Evolutionary conservation across 2,888 invertebrate genomes (phyloP), one percentile per base, ranked within the genome.

Genomic region (Macrosiphum euphorbiae): DNA sequence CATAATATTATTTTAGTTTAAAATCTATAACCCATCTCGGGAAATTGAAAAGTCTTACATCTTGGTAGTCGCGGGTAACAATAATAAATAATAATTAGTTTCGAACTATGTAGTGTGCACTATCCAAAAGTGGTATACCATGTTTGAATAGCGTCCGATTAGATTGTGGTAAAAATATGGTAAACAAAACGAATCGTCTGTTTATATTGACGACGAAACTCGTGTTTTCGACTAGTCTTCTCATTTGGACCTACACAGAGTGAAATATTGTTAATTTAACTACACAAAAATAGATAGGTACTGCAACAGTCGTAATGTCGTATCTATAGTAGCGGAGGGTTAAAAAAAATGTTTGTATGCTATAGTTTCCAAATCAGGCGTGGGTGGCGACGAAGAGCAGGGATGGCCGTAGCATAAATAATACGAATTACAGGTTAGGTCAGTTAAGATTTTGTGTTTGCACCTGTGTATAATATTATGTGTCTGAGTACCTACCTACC

Each of bases 381-480:
- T 20, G 58, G 55, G 84, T 16, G 84, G 35, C 35, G 78, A 78
- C 20, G 35, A n/a, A 13, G n/a, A 8, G 20, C 78, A 20, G 78
- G 35, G 78, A 20, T 5, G 50, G 50, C 78, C 50, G 24, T 52
- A 41, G 26, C 35, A 35, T 1, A 52, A 4, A 44, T 11, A 88
- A 41, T 90, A 84, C 2, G 84, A 91, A 91, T 91, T 91, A 91
- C 44, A 35, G 44, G 85, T 91, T 84, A 78, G 90, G 47, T 44
- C 44, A 20, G 87, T 47, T 47, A 26, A 58, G 47, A 47, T 47
- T 44, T 44, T 88, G 55, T 91, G 84, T 55, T 28, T 44, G 91
- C 84, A 85, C 55, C 55, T 85, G 91, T 86, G 41, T 85, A 41
- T 28, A 3, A 55, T 55, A 11, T 91, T 10, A 41, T 10, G 20